phyloP scores from a whole-genome alignment of 1,140 invertebrate genomes.

The Zeugodacus cucurbitae region DNA sequence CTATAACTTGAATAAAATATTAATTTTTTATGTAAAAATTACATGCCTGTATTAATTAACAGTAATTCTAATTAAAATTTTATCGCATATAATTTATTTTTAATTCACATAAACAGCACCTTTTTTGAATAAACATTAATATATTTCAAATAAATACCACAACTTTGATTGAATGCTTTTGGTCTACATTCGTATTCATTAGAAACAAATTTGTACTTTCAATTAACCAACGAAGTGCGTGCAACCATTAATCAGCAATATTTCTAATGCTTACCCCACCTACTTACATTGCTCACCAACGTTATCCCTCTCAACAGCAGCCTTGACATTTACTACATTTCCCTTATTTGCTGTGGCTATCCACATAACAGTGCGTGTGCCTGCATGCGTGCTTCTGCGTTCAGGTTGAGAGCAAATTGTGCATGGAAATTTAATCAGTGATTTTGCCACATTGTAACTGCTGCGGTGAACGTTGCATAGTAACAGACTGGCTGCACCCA shows the following conservation, averaged over 20 bases:
- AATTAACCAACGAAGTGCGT: background rate
- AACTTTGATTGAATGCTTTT: background rate
- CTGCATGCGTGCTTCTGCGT: background rate
- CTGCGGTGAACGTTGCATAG: background rate
- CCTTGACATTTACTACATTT: slow-evolving; percentile 16
- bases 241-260: background rate
- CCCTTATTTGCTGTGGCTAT: background rate
- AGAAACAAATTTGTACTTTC: background rate
- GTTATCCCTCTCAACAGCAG: background rate
- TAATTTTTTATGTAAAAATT: too few relatives aligned
- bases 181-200: background rate
- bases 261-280: background rate
- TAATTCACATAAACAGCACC: too few relatives aligned
- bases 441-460: background rate
- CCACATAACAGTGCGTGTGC: background rate
- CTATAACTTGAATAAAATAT: too few relatives aligned
- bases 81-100: too few relatives aligned
- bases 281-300: too few relatives aligned
- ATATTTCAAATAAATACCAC: background rate
- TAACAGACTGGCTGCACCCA: background rate
- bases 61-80: too few relatives aligned
- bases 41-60: too few relatives aligned
- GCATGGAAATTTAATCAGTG: slow-evolving; percentile 9
- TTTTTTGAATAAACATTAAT: too few relatives aligned
- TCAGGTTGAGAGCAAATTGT: background rate